These are phyloP conservation scores for Leucosticte australis DNA, from an alignment of 2,113 vertebrate species.

Conservation along the genomic window DNA sequence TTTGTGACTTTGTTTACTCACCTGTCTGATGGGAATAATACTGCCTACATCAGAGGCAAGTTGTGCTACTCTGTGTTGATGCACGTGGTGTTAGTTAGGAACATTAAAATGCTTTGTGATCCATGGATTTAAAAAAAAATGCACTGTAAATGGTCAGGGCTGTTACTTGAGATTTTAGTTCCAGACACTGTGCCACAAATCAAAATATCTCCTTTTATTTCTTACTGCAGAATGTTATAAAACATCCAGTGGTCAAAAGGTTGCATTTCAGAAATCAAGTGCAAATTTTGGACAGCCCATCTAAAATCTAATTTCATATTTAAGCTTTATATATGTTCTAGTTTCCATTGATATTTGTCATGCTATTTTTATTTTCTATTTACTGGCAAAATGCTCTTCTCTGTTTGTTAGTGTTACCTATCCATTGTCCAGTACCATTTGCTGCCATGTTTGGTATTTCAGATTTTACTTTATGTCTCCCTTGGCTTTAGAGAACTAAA, in stretches of 20 bases:
- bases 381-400: neutral
- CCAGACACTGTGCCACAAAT: slow-evolving; percentile 5
- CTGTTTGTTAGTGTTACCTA: neutral
- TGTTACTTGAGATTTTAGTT: slow-evolving; percentile 26
- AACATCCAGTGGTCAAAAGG: neutral
- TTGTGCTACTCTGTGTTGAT: slow-evolving; percentile 27
- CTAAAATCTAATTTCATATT: neutral
- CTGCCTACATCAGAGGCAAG: slow-evolving; percentile 5
- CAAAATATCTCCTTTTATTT: slow-evolving; percentile 34
- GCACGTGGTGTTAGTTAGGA: slow-evolving; percentile 54
- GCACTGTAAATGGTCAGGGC: neutral
- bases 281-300: neutral
- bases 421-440: neutral
- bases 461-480: neutral
- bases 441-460: neutral
- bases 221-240: neutral
- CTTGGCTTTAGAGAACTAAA: neutral
- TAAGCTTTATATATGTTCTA: neutral
- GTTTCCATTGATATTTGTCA: neutral
- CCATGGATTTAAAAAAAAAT: neutral
- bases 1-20: slow-evolving; percentile 66
- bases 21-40: slow-evolving; percentile 56
- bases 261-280: neutral
- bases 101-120: slow-evolving; percentile 61
- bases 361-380: neutral